Conservation (phyloP, 2,113 vertebrate species). For the Tenrec ecaudatus region DNA sequence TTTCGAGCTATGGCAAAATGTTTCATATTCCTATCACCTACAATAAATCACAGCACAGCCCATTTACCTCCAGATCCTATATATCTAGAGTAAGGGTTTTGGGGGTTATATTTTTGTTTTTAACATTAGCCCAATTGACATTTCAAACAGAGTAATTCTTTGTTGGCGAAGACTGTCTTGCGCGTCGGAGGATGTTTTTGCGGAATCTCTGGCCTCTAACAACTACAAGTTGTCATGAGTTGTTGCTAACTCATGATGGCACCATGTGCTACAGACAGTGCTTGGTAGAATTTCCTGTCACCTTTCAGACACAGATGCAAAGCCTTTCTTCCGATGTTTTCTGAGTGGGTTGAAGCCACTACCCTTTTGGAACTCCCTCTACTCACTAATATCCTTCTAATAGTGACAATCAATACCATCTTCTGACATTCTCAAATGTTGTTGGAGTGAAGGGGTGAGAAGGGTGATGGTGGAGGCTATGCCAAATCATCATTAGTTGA, state of each 20-base stretch:
- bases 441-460: no score
- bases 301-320: no score
- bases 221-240: neutral
- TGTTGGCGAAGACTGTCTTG: neutral
- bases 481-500: neutral
- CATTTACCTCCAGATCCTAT: neutral
- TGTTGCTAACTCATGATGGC: neutral
- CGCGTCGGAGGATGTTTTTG: neutral
- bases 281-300: no score
- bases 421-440: neutral
- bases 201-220: neutral
- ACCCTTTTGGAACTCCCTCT: neutral
- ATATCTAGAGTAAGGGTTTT: neutral
- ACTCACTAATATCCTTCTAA: neutral
- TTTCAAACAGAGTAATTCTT: neutral
- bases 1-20: neutral
- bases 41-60: neutral
- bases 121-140: neutral
- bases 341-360: neutral
- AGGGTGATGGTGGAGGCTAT: no score
- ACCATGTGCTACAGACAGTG: no score
- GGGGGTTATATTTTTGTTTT: neutral
- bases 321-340: no score
- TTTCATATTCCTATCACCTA: neutral
- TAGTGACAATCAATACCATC: neutral